A percentile compares a stretch with the other conserved stretches of the same genome.
Evolutionary conservation across 2,888 invertebrate genomes (phyloP).

Genomic region (Pteria penguin): DNA sequence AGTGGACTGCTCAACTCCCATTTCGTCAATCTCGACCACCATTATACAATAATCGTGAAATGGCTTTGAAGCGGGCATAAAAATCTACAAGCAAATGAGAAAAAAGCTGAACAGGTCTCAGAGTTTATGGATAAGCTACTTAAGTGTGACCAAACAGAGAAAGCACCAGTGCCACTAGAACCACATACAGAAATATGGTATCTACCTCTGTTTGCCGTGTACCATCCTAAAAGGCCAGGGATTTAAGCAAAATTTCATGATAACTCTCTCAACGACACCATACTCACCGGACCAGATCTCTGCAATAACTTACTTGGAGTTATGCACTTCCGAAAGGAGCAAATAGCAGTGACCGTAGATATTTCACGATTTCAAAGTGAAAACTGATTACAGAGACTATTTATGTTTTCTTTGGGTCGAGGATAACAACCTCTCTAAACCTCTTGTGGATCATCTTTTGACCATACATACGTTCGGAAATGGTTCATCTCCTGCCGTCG

Average conservation of each 20-base stretch:
- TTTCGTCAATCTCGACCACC: neutral
- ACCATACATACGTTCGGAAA: slow-evolving; percentile 14
- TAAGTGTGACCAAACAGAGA: neutral
- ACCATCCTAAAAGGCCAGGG: slow-evolving; percentile 30
- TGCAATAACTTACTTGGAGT: slow-evolving; percentile 48
- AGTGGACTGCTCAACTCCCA: slow-evolving; percentile 23
- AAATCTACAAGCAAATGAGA: neutral
- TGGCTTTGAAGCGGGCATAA: slow-evolving; percentile 16
- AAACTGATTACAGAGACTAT: slow-evolving; percentile 2
- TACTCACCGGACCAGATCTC: slow-evolving; percentile 48
- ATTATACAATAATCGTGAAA: slow-evolving; percentile 7
- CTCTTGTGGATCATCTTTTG: slow-evolving; percentile 14
- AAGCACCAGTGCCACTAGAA: neutral
- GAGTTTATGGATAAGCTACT: slow-evolving; percentile 25
- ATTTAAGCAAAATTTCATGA: slow-evolving; percentile 41
- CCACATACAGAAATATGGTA: slow-evolving; percentile 5
- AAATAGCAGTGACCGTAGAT: slow-evolving; percentile 42
- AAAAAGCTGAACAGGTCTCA: slow-evolving; percentile 4
- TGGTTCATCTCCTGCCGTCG: slow-evolving; percentile 18
- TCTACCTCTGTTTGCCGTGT: slow-evolving; percentile 41
- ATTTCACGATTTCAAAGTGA: slow-evolving; percentile 10
- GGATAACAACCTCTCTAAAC: slow-evolving; percentile 11
- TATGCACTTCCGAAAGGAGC: slow-evolving; percentile 39
- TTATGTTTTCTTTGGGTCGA: slow-evolving; percentile 20
- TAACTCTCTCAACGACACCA: slow-evolving; percentile 44